Evolutionary conservation across 2,113 vertebrate species (phyloP).

Genomic region (Lota lota): DNA sequence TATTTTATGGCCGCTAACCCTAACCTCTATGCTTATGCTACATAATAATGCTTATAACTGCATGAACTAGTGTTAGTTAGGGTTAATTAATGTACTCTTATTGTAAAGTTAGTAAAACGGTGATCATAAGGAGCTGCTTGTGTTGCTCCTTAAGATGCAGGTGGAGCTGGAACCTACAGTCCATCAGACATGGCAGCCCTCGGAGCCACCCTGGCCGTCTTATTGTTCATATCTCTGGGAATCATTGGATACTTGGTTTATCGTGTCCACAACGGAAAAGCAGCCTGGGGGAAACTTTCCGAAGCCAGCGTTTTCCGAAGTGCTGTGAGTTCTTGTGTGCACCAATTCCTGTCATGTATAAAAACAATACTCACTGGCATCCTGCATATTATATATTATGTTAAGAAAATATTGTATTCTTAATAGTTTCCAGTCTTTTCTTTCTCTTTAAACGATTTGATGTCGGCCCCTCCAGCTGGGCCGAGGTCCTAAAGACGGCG

Average conservation of each 20-base stretch:
- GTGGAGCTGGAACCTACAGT: constrained; percentile 14
- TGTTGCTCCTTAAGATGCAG: constrained; percentile 9
- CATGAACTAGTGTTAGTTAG: background rate
- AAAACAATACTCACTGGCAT: background rate
- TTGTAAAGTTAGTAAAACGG: background rate
- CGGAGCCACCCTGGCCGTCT: constrained; percentile 70
- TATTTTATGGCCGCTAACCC: too few species aligned
- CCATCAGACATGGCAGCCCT: constrained; percentile 73
- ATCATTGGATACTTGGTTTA: constrained; percentile 65
- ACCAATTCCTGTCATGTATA: background rate
- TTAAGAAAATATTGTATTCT: background rate
- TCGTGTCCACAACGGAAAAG: constrained; percentile 33
- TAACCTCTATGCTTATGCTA: background rate
- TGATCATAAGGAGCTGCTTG: background rate
- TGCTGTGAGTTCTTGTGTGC: constrained; percentile 52
- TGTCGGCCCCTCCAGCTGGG: constrained; percentile 46
- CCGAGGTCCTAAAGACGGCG: constrained; percentile 48
- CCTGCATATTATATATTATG: background rate
- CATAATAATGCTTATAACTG: background rate
- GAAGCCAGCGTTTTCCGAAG: constrained; percentile 67
- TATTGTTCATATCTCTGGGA: constrained; percentile 71
- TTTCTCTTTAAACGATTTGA: background rate
- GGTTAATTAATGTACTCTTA: background rate
- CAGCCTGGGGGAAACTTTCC: constrained; percentile 61
- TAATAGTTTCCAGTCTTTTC: background rate